Conservation (phyloP, 2,797 vertebrate genomes). For the Clarias platycephalus region DNA sequence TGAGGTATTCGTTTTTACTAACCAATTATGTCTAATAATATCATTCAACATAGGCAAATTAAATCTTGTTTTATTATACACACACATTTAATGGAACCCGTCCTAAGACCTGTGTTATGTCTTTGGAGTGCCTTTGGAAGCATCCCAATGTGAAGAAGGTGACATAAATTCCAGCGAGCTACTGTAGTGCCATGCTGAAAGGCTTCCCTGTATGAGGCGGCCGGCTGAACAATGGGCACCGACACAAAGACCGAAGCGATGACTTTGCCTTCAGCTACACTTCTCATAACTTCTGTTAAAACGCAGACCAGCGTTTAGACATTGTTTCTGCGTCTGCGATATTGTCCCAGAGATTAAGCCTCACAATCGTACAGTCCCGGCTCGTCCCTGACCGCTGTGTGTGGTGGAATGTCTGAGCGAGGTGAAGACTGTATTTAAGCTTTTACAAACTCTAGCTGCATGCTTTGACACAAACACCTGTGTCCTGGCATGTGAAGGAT, state of each 20-base stretch:
- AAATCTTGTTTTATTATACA: slow-evolving; percentile 9
- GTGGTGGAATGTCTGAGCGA: slow-evolving; percentile 22
- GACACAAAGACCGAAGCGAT: neutral
- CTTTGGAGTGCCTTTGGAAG: neutral
- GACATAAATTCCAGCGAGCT: slow-evolving; percentile 31
- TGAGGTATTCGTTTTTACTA: neutral
- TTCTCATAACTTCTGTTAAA: slow-evolving; percentile 10
- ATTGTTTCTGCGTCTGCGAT: neutral
- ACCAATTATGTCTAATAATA: too few species aligned
- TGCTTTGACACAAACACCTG: slow-evolving; percentile 46
- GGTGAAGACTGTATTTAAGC: slow-evolving; percentile 28
- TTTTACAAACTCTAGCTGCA: slow-evolving; percentile 40
- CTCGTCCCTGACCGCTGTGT: neutral
- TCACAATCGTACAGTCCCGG: slow-evolving; percentile 14
- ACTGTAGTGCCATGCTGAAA: slow-evolving; percentile 29
- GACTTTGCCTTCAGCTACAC: neutral
- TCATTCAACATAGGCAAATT: neutral
- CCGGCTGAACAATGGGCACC: slow-evolving; percentile 13
- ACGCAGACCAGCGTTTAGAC: neutral
- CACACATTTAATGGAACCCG: neutral
- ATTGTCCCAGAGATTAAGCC: neutral
- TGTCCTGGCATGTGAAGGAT: slow-evolving; percentile 43
- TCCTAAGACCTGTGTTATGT: slow-evolving; percentile 13
- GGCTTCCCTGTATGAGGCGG: slow-evolving; percentile 21
- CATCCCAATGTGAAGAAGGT: slow-evolving; percentile 15